Percentiles rank a stretch among this genome's conserved stretches.
Evolutionary conservation across 2,113 vertebrate species (phyloP).

Genomic region (Onychostoma macrolepis): DNA sequence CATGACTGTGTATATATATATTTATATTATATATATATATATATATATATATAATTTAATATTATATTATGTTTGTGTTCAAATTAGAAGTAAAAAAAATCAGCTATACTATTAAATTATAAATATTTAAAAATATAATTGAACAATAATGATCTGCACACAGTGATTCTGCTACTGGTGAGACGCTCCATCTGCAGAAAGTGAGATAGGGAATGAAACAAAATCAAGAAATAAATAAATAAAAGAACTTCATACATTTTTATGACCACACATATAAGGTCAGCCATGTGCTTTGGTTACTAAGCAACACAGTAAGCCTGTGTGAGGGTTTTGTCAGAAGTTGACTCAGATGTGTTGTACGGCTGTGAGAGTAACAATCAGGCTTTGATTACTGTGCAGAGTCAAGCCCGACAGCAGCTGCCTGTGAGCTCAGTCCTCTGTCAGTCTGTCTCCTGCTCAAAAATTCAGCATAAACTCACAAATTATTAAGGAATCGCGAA

Average conservation of each 20-base stretch:
- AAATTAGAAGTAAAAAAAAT: not conserved
- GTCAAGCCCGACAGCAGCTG: slow-evolving; percentile 18
- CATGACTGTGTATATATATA: too few species aligned
- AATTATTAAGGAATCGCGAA: not conserved
- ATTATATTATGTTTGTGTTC: not conserved
- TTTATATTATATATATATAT: too few species aligned
- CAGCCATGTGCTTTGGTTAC: slow-evolving; percentile 79
- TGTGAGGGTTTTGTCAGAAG: slow-evolving; percentile 69
- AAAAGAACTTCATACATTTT: slow-evolving; percentile 80
- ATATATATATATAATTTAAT: not conserved
- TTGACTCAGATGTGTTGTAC: slow-evolving; percentile 67
- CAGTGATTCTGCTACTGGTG: not conserved
- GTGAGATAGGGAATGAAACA: not conserved
- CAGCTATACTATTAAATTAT: not conserved
- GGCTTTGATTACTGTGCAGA: slow-evolving; percentile 32
- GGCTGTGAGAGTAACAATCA: slow-evolving; percentile 55
- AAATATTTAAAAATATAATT: not conserved
- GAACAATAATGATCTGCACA: not conserved
- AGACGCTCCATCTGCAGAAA: not conserved
- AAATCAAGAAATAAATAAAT: slow-evolving; percentile 66
- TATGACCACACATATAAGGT: slow-evolving; percentile 77
- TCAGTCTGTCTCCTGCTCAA: not conserved
- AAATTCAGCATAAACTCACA: not conserved
- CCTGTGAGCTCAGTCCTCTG: not conserved
- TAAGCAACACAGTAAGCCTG: slow-evolving; percentile 76